These are phyloP conservation scores for Dipodomys merriami DNA, from an alignment of 2,113 vertebrate species.

Conservation along the genomic window DNA sequence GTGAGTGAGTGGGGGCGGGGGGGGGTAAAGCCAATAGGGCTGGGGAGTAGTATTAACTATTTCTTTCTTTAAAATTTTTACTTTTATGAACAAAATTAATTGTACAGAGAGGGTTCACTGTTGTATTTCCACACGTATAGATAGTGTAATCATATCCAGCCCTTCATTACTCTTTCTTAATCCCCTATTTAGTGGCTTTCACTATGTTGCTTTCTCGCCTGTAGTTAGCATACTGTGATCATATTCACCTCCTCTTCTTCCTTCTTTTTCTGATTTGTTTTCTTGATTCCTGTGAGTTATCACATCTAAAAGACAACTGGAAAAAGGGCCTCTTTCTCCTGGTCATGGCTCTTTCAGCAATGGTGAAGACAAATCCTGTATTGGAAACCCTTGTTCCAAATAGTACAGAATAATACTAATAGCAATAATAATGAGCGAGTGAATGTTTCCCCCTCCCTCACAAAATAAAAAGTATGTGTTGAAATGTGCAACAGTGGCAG, in stretches of 20 bases:
- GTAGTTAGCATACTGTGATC: no score
- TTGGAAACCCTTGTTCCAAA: neutral
- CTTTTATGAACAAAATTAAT: no score
- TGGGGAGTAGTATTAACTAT: neutral
- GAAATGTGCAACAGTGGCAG: neutral
- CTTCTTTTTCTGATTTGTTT: neutral
- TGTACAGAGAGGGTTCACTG: no score
- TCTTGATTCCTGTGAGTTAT: conserved; percentile 9
- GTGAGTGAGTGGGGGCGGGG: neutral
- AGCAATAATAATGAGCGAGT: neutral
- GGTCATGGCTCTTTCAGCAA: neutral
- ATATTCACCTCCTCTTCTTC: neutral
- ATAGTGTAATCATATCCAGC: no score
- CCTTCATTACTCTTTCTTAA: neutral
- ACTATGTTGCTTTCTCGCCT: no score
- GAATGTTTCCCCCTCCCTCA: neutral
- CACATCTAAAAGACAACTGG: neutral
- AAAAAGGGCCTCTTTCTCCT: neutral
- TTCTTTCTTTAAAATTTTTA: neutral
- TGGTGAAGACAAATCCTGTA: neutral
- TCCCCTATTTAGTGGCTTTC: neutral
- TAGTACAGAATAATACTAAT: neutral
- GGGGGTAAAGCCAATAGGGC: neutral
- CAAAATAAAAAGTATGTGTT: neutral
- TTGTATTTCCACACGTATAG: no score